These are phyloP conservation scores for Chironomus striatipennis DNA, from an alignment of 1,140 invertebrate genomes.

Conservation along the genomic window DNA sequence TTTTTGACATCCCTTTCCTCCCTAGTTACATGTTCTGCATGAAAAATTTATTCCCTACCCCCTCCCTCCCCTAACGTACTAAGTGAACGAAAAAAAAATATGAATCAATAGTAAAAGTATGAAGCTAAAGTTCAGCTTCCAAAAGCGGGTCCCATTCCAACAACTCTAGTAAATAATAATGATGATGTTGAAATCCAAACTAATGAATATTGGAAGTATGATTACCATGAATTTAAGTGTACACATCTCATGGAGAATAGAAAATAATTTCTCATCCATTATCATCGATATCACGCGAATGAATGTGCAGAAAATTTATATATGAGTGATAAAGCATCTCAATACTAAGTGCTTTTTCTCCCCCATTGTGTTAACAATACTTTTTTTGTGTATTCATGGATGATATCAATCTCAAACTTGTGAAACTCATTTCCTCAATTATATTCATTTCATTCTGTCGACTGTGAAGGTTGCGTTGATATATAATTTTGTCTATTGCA, in stretches of 20 bases:
- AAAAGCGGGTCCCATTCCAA: no score
- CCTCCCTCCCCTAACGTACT: no score
- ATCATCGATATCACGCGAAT: background rate
- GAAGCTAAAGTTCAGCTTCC: no score
- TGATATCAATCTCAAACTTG: slow-evolving; percentile 8
- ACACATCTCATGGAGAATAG: background rate
- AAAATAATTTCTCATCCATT: background rate
- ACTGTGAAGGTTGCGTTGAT: background rate
- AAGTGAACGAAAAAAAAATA: no score
- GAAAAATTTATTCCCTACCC: no score
- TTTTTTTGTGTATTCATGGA: background rate
- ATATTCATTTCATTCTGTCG: background rate
- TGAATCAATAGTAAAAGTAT: no score
- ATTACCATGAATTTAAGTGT: no score
- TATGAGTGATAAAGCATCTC: no score
- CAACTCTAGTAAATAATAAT: background rate
- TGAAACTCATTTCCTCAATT: background rate
- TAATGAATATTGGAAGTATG: background rate
- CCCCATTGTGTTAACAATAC: background rate
- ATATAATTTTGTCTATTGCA: background rate
- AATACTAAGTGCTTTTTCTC: background rate
- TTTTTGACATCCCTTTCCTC: no score
- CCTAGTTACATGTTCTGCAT: no score
- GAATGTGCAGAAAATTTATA: background rate
- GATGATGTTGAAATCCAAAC: background rate